phyloP scores from a whole-genome alignment of 2,113 vertebrate species.

The Tringa solitaria region DNA sequence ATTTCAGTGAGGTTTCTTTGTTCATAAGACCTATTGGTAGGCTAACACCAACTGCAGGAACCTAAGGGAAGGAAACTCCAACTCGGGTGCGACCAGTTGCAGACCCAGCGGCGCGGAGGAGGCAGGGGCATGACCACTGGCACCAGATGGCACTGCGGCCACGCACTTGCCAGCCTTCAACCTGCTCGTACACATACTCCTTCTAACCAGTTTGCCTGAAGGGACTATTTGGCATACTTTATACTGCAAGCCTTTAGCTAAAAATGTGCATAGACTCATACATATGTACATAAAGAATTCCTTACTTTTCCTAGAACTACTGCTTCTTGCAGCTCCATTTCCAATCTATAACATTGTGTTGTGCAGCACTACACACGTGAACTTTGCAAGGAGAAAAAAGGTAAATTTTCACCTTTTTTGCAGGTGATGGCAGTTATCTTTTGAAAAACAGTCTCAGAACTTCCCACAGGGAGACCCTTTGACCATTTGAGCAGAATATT shows the following conservation, averaged over 20 bases:
- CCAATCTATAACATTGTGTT: rapidly evolving
- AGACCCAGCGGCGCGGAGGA: rapidly evolving
- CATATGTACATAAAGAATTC: background rate
- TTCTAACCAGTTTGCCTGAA: background rate
- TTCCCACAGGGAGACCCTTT: background rate
- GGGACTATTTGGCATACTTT: background rate
- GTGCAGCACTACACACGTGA: background rate
- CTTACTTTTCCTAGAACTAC: background rate
- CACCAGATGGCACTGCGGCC: constrained; percentile 19
- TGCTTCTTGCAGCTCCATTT: background rate
- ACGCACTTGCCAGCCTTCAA: too few relatives aligned
- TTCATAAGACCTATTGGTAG: background rate
- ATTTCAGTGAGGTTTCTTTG: background rate
- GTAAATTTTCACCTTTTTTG: background rate
- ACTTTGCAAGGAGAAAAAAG: background rate
- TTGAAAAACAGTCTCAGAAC: background rate
- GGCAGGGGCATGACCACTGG: rapidly evolving
- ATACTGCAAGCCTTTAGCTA: background rate
- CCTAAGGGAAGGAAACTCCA: rapidly evolving
- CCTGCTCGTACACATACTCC: too few relatives aligned
- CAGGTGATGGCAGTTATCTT: background rate
- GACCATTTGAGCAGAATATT: background rate
- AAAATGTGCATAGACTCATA: background rate
- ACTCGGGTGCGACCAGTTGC: rapidly evolving
- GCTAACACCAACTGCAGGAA: rapidly evolving